A percentile compares a stretch with the other conserved stretches of the same genome.
Evolutionary conservation across 2,797 vertebrate species (phyloP).

Genomic region (Coranthus polyacanthus): DNA sequence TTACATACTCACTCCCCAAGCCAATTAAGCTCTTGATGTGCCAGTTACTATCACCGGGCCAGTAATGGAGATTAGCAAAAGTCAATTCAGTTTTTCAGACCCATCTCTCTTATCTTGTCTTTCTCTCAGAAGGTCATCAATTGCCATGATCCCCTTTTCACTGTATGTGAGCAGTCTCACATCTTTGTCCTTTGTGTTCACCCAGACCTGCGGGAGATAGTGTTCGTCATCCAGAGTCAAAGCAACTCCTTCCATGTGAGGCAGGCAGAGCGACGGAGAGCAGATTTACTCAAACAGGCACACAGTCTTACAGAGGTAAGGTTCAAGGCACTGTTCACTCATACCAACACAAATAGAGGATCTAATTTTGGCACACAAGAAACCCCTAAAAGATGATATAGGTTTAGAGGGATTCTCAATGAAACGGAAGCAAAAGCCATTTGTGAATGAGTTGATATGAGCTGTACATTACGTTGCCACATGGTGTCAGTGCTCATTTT

Average conservation of each 20-base stretch:
- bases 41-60: constrained; percentile 62
- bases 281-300: constrained; percentile 88
- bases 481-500: constrained; percentile 61
- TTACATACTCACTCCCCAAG: constrained; percentile 58
- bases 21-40: constrained; percentile 71
- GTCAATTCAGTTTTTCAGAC: constrained; percentile 58
- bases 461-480: constrained; percentile 35
- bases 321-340: constrained; percentile 7
- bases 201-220: constrained; percentile 90
- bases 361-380: constrained; percentile 3
- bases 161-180: constrained; percentile 45
- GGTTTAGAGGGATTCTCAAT: background rate
- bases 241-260: constrained; percentile 93
- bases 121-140: constrained; percentile 69
- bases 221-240: constrained; percentile 98
- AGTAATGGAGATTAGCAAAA: constrained; percentile 72
- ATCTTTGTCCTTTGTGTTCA: constrained; percentile 74
- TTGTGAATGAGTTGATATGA: constrained; percentile 8
- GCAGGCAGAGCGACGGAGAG: constrained; percentile 88
- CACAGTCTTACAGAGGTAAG: constrained; percentile 87
- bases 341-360: background rate
- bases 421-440: background rate
- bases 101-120: constrained; percentile 56
- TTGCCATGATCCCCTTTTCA: constrained; percentile 53
- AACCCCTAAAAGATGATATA: background rate